phyloP scores from a whole-genome alignment of 2,797 vertebrate species.

The Chromis chromis region DNA sequence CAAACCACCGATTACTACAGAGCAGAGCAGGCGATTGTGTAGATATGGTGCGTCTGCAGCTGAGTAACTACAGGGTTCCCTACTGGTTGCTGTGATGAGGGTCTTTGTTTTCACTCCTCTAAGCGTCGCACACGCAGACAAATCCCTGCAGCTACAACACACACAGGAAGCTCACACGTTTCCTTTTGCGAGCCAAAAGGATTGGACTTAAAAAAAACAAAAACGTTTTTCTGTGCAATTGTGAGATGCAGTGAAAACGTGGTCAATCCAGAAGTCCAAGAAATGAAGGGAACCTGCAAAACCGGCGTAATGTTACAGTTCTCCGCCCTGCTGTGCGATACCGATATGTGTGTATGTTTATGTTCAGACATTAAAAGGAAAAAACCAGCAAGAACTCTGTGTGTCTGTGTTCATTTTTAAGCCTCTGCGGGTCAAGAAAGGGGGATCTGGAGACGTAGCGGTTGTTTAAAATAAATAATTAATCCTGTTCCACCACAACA shows the following conservation, averaged over 20 bases:
- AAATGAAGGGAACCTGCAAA: slow-evolving; percentile 5
- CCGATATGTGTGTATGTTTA: too few relatives aligned
- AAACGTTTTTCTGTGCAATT: not conserved
- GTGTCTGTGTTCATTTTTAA: not conserved
- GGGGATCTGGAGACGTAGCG: slow-evolving; percentile 13
- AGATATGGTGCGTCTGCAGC: slow-evolving; percentile 45
- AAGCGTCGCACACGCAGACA: slow-evolving; percentile 36
- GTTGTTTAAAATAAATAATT: slow-evolving; percentile 71
- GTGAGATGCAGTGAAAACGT: slow-evolving; percentile 21
- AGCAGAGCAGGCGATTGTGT: slow-evolving; percentile 17
- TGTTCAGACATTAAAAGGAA: not conserved
- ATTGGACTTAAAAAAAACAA: slow-evolving; percentile 34
- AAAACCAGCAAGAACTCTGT: not conserved
- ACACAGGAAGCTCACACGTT: slow-evolving; percentile 52
- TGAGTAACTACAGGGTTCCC: slow-evolving; percentile 60
- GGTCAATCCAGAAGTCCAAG: slow-evolving; percentile 14
- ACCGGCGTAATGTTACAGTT: slow-evolving; percentile 15
- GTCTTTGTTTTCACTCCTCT: slow-evolving; percentile 66
- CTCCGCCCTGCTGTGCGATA: not conserved
- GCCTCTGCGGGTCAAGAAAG: not conserved
- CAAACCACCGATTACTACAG: slow-evolving; percentile 5
- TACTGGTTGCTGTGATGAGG: slow-evolving; percentile 49
- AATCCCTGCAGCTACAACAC: slow-evolving; percentile 32
- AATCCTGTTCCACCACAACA: slow-evolving; percentile 57
- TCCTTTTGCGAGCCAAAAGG: slow-evolving; percentile 51